Base-by-base conservation (phyloP, 2,797 vertebrate species). In the Anableps anableps region DNA sequence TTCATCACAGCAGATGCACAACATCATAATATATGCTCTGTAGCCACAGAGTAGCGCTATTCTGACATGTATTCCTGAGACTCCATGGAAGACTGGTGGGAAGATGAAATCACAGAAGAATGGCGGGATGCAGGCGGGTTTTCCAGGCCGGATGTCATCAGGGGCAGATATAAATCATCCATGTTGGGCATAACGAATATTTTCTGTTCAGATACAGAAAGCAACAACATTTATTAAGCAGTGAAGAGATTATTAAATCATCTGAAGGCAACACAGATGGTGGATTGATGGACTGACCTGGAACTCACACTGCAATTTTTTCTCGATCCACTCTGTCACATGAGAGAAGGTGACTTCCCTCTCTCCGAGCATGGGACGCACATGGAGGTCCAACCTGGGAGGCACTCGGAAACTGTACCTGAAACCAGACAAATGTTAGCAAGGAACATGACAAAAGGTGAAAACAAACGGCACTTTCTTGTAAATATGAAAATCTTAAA, bases 161-260 rank as follows among this genome's bases (percentile, higher is more conserved):
- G 94, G 16, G 97, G 97, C 60, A 97, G 86, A 87, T 97, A 96
- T 17, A 97, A 91, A 86, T 98, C 97, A 0, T 97, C 97, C 97
- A 97, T 98, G 88, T 98, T 97, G 71, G 97, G 97, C 97, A 97
- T 97, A 88, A 98, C 97, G 83, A 97, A 85, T 60, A 97, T 94
- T 95, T 97, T 97, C 97, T 97, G 93, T 95, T 84, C 16, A 82
- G 74, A 31, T 14, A 8, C 0, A 77, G 50, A 91, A 14, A 5
- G 55, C 1, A 79, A 70, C 10, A 80, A 78, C 43, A 23, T 68
- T 51, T 50, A 36, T 29, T 31, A 47, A 21, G 50, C 19, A 51
- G 23, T 34, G 21, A 9, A 34, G 16, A 51, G 1, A 50, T 62
- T 13, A 4, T 10, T 21, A 66, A 19, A 48, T 75, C 36, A 45